Evolutionary conservation across 1,140 invertebrate genomes (phyloP).

Genomic region (Papilio glaucus): DNA sequence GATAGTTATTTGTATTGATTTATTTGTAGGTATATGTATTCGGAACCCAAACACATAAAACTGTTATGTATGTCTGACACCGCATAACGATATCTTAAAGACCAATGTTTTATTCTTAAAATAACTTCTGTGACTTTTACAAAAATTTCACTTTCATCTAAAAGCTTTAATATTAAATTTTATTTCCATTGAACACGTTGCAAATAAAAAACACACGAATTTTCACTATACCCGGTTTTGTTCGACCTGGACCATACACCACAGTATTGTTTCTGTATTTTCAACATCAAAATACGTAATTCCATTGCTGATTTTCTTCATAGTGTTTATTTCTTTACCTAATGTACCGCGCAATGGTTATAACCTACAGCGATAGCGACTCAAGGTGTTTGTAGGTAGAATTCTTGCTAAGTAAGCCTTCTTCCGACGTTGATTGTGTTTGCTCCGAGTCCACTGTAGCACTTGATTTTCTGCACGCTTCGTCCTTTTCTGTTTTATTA

Average conservation of each 20-base stretch:
- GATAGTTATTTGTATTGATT: too few relatives aligned
- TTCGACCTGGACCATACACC: slow-evolving; percentile 7
- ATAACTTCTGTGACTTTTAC: neutral
- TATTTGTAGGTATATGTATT: too few relatives aligned
- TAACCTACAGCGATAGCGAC: neutral
- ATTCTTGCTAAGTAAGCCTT: slow-evolving; percentile 47
- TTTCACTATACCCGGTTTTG: slow-evolving; percentile 30
- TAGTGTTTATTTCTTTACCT: neutral
- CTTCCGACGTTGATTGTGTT: slow-evolving; percentile 69
- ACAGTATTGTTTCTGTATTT: neutral
- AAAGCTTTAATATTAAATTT: slow-evolving; percentile 15
- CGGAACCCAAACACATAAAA: too few relatives aligned
- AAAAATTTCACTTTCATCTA: neutral
- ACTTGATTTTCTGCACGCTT: slow-evolving; percentile 63
- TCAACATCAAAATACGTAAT: neutral
- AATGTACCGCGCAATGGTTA: slow-evolving; percentile 44
- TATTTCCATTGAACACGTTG: slow-evolving; percentile 23
- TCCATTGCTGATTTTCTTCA: slow-evolving; percentile 45
- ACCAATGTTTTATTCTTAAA: neutral
- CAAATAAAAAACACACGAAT: slow-evolving; percentile 19
- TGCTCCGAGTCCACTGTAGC: slow-evolving; percentile 60
- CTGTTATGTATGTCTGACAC: too few relatives aligned
- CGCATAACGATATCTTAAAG: too few relatives aligned
- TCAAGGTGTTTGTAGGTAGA: neutral
- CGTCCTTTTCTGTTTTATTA: slow-evolving; percentile 52